Conservation (phyloP, 2,113 vertebrate genomes). For the Gnathonemus echidnorhynchus region DNA sequence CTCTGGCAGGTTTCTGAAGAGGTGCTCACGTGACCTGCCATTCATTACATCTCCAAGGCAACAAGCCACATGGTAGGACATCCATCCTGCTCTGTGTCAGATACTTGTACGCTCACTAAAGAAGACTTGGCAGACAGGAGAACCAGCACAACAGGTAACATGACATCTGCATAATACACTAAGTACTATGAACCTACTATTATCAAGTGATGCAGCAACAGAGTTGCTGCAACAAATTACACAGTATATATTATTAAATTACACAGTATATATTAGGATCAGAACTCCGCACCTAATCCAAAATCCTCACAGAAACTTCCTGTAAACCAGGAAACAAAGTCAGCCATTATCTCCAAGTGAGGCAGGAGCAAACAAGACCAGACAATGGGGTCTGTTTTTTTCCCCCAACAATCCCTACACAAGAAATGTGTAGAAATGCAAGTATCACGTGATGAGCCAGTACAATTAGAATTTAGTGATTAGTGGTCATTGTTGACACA, state of each 20-base stretch:
- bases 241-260: background rate
- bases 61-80: slow-evolving; percentile 20
- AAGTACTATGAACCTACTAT: background rate
- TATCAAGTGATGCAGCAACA: background rate
- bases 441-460: background rate
- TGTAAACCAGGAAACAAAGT: background rate
- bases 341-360: background rate
- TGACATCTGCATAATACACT: background rate
- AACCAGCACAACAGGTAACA: background rate
- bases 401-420: background rate
- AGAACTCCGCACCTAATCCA: background rate
- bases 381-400: background rate
- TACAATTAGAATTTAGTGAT: background rate
- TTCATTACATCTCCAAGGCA: slow-evolving; percentile 31
- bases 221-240: background rate
- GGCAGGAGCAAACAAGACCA: background rate
- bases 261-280: background rate
- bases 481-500: no score
- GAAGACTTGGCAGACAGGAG: slow-evolving; percentile 4
- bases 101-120: background rate
- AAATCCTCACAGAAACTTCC: background rate
- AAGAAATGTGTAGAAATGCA: background rate
- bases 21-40: slow-evolving; percentile 14
- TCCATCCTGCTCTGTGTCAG: background rate
- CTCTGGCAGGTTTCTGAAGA: background rate